A percentile compares a stretch with the other conserved stretches of the same genome.
Conservation (phyloP, 2,888 invertebrate species). For the Sinodicranocentrus sp. region DNA sequence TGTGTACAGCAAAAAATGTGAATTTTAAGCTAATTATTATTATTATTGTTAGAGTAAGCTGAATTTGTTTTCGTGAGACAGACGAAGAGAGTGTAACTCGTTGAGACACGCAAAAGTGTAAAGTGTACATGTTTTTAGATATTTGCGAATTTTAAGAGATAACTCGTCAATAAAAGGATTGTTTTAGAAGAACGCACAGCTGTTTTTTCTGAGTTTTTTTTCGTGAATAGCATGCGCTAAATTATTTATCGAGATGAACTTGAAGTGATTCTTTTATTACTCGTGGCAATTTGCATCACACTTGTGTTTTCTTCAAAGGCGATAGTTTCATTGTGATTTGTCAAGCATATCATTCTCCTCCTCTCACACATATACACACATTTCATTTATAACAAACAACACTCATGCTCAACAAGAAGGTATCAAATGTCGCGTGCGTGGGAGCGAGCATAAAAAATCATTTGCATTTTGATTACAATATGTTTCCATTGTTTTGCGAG, state of each 20-base stretch:
- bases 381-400: too few species aligned
- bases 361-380: too few species aligned
- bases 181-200: conserved; percentile 56
- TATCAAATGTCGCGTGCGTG: not conserved
- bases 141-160: conserved; percentile 19
- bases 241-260: too few species aligned
- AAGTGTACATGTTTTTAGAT: conserved; percentile 31
- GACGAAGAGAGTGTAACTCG: too few species aligned
- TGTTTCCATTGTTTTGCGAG: not conserved
- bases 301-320: too few species aligned
- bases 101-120: too few species aligned
- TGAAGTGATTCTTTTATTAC: too few species aligned
- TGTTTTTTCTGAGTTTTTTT: conserved; percentile 17
- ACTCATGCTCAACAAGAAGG: conserved; percentile 4
- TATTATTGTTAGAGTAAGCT: not conserved
- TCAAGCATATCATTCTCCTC: conserved; percentile 26
- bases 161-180: conserved; percentile 51
- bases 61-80: not conserved
- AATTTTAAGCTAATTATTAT: not conserved
- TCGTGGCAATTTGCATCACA: too few species aligned
- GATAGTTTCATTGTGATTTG: too few species aligned
- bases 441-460: not conserved
- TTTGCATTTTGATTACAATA: not conserved
- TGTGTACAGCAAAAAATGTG: conserved; percentile 6
- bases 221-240: too few species aligned